A percentile compares a stretch with the other conserved stretches of the same genome.
These are phyloP conservation scores for Physella acuta DNA, from an alignment of 1,140 invertebrate genomes.

Conservation along the genomic window DNA sequence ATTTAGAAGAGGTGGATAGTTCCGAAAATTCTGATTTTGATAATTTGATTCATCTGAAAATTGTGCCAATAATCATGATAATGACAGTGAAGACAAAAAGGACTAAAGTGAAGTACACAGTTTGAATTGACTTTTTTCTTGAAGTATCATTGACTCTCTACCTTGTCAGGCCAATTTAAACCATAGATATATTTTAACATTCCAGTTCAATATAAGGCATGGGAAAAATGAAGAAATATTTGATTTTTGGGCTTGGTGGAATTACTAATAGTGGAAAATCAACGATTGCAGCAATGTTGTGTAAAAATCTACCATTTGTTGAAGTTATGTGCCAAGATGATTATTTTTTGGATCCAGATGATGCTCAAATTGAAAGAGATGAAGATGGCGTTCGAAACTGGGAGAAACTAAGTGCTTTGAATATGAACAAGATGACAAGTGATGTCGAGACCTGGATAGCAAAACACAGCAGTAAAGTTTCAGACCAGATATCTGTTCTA, in stretches of 20 bases:
- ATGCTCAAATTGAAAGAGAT: conserved; percentile 1
- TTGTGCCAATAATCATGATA: background rate
- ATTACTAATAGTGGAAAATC: conserved; percentile 18
- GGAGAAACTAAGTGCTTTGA: conserved; percentile 25
- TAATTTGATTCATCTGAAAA: background rate
- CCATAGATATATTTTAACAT: background rate
- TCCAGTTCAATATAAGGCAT: too few species aligned
- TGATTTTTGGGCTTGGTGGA: background rate
- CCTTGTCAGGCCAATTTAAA: background rate
- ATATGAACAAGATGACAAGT: conserved; percentile 42
- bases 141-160: too few species aligned
- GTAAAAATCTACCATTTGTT: background rate
- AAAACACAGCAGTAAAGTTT: conserved; percentile 9
- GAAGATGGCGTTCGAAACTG: background rate
- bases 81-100: background rate
- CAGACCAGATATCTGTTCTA: conserved; percentile 22
- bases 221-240: conserved; percentile 5
- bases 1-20: too few species aligned
- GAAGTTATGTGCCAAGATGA: background rate
- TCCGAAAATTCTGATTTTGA: too few species aligned
- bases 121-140: background rate
- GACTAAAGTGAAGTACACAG: background rate
- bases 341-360: conserved; percentile 18
- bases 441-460: conserved; percentile 33
- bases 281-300: background rate